phyloP scores from a whole-genome alignment of 2,113 vertebrate genomes.

The Monopterus albus region DNA sequence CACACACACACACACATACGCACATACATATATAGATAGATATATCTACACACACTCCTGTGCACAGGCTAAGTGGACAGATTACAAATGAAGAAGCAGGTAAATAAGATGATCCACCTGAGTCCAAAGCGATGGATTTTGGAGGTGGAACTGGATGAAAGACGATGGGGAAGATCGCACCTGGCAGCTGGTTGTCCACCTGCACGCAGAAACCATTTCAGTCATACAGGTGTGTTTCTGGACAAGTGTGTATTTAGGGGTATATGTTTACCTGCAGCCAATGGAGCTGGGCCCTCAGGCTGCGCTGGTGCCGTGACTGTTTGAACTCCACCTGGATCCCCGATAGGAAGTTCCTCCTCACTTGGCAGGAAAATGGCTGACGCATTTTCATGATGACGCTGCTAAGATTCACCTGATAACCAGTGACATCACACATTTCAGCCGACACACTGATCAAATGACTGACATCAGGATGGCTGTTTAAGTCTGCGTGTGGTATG shows the following conservation, averaged over 20 bases:
- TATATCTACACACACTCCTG: no score
- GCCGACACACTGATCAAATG: no score
- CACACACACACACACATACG: no score
- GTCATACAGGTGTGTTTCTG: neutral
- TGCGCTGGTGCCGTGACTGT: conserved; percentile 92
- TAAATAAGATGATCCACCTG: conserved; percentile 82
- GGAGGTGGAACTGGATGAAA: conserved; percentile 98
- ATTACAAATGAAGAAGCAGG: neutral
- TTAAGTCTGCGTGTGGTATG: no score
- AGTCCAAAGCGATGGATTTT: conserved; percentile 94
- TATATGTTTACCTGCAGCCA: conserved; percentile 91
- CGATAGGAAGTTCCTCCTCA: conserved; percentile 92
- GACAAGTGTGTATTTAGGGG: neutral
- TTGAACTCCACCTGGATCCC: conserved; percentile 95
- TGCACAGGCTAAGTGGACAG: no score
- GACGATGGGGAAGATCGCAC: conserved; percentile 93
- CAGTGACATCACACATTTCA: conserved; percentile 40
- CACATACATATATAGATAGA: no score
- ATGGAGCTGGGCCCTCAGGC: conserved; percentile 91
- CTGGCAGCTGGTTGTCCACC: conserved; percentile 96
- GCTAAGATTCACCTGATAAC: conserved; percentile 88
- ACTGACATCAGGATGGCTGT: no score
- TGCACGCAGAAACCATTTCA: conserved; percentile 47
- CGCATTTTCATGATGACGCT: conserved; percentile 89
- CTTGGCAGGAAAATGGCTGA: conserved; percentile 83